Evolutionary conservation across 2,888 invertebrate species (phyloP).

Genomic region (Cephus spinipes): DNA sequence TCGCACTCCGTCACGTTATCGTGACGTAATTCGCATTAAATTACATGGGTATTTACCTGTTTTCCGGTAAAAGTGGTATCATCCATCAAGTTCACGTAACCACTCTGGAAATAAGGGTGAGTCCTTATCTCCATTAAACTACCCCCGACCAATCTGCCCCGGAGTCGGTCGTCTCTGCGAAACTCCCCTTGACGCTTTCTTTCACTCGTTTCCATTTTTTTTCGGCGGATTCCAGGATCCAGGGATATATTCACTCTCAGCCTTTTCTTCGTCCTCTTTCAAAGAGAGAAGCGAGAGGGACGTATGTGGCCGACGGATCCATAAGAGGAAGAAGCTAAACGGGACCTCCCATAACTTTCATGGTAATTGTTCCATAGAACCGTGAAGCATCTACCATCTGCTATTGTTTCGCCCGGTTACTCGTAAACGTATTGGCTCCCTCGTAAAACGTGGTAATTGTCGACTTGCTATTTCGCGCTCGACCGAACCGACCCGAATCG

Average conservation of each 20-base stretch:
- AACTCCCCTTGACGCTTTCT: background rate
- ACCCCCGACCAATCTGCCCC: background rate
- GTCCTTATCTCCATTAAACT: background rate
- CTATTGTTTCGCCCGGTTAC: background rate
- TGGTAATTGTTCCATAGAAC: background rate
- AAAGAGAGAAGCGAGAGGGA: background rate
- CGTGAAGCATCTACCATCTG: background rate
- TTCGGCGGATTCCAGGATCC: background rate
- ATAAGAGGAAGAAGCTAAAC: background rate
- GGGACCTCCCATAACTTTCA: background rate
- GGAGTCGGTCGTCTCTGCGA: background rate
- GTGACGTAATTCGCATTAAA: background rate
- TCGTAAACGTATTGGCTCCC: background rate
- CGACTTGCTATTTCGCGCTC: background rate
- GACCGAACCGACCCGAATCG: background rate
- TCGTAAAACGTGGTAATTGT: background rate
- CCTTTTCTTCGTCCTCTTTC: too few relatives aligned
- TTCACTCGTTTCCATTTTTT: background rate
- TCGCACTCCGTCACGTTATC: background rate
- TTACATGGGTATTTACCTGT: background rate
- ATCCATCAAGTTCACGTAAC: background rate
- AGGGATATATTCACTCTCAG: background rate
- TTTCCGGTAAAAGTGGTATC: background rate
- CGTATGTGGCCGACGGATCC: background rate
- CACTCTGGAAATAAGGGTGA: background rate